Evolutionary conservation across 1,140 invertebrate species (phyloP), one percentile per base, ranked within the genome.

Genomic region (Drosophila parabipectinata): DNA sequence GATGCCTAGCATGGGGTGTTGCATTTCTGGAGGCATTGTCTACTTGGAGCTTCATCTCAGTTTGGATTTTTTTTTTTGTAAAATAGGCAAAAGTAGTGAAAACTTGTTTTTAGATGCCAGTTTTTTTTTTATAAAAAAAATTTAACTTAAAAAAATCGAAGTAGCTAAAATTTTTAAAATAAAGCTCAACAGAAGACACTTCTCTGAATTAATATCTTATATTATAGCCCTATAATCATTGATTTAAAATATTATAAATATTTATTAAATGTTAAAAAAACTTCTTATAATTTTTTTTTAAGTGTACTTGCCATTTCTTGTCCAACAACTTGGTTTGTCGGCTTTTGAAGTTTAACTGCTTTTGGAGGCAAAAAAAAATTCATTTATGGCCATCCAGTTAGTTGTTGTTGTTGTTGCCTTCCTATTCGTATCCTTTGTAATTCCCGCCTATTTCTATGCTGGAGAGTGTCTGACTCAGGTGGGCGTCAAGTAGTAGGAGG

Each of bases 11-110:
- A 34, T 63, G 54, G 53, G 55, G 45, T 58, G 78, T 80, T 81
- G 72, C 68, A 66, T 62, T 62, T 62, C 61, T 55, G 39, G 69
- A 39, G 62, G 55, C 47, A 52, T 64, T 44, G 53, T 59, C 47
- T 62, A 53, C 53, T 28, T 57, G 37, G 21, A 21, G 58, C 72
- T 74, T 69, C 57, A 74, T 74, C 72, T 56, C 30, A 54, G 72
- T 61, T 74, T 24, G 45, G 45, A 26, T 18, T 54, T 61, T 34
- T 41, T 37, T 54, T 63, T 56, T 77, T 85, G 83, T 82, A 68
- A 82, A 87, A 82, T 87, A 82, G 82, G 82, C 79, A 87, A 88
- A 85, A 83, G 83, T 88, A 87, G 82, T 87, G 79, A 87, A 88
- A 87, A 87, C 82, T 88, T 48, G 83, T 87, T 87, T 87, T 80